Evolutionary conservation across 2,888 invertebrate species (phyloP), one percentile per base, ranked within the genome.

Genomic region (Melanotus villosus): DNA sequence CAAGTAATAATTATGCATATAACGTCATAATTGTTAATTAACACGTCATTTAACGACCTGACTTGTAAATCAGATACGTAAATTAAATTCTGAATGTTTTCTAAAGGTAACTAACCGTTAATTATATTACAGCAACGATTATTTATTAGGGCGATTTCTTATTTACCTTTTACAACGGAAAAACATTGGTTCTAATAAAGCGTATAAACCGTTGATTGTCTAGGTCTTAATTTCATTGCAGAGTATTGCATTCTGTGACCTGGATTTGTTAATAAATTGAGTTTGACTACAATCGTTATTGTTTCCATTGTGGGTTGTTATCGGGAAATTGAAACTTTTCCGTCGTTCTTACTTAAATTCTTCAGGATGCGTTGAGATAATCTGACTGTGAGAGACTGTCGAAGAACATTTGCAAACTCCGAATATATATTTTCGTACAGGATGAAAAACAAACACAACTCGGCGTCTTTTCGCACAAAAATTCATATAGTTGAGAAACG

Each of bases 381-480:
- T 52, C 32, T 52, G 12, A 16, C 18, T 34, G 18, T 12, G 14
- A 9, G 18, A 32, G 32, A 32, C n/a, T 1, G 30, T 14, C 1
- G 26, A 19, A 23, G 18, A 23, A 23, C 1, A 21, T 21, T 18
- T 14, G 18, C 9, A 18, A n/a, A 26, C 26, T 4, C 12, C 4
- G 47, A 26, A 47, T 23, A 23, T 23, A 26, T 47, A 47, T 52
- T 52, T 52, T 52, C 21, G 1, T 23, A 10, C 6, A 18, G 1
- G 52, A 52, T 52, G 52, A 34, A 52, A 52, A 34, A 52, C 9
- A 34, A 52, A 52, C 19, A 34, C 12, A 47, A 26, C 9, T 30
- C n/a, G 1, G 10, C 18, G 9, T 18, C 32, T 52, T 18, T 52
- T 32, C n/a, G 5, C 43, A 23, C 52, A 30, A 52, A 52, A 52